Evolutionary conservation across 2,113 vertebrate genomes (phyloP).

Genomic region (Gavia stellata): DNA sequence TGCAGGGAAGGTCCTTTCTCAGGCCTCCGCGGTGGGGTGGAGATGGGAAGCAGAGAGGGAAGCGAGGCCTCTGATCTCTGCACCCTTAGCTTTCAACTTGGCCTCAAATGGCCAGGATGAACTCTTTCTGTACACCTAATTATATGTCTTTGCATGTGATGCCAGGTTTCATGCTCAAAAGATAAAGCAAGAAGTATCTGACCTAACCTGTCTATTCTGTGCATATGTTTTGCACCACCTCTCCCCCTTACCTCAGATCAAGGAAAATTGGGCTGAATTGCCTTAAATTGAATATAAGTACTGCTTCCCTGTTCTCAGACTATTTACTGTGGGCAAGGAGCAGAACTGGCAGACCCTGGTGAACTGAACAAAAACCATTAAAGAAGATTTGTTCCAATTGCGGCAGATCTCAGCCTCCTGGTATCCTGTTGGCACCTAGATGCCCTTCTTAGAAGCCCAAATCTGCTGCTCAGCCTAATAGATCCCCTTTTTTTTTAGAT

Average conservation of each 20-base stretch:
- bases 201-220: background rate
- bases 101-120: background rate
- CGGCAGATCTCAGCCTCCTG: background rate
- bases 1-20: background rate
- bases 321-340: background rate
- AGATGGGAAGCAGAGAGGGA: background rate
- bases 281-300: background rate
- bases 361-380: background rate
- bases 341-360: background rate
- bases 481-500: background rate
- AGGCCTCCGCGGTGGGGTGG: background rate
- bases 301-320: background rate
- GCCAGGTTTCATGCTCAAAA: background rate
- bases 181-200: background rate
- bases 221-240: background rate
- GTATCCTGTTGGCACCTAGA: background rate
- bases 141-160: background rate
- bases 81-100: background rate
- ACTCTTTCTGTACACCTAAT: background rate
- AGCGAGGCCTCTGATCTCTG: background rate
- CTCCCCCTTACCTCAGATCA: background rate
- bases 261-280: background rate
- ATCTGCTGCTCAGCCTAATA: background rate
- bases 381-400: background rate
- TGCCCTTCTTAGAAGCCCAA: background rate